phyloP scores from a whole-genome alignment of 2,888 invertebrate species.

The Xestia xanthographa region DNA sequence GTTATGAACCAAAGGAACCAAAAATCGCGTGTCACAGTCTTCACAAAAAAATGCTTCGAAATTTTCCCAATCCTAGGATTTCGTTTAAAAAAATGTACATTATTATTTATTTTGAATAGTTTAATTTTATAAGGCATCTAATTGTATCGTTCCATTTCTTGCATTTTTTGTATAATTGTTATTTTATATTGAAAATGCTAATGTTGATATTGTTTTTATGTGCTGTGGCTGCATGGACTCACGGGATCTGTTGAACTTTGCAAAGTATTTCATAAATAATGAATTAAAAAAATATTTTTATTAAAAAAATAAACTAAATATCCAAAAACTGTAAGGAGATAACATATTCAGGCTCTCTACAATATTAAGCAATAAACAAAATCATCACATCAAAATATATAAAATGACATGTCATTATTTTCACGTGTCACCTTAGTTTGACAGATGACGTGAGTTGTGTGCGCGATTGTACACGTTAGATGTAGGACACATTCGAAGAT shows the following conservation, averaged over 20 bases:
- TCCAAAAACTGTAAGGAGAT: background rate
- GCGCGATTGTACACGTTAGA: constrained; percentile 71
- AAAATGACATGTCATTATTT: constrained; percentile 32
- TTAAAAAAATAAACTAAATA: background rate
- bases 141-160: constrained; percentile 88
- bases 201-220: constrained; percentile 85
- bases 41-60: constrained; percentile 41
- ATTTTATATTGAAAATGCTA: constrained; percentile 84
- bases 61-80: constrained; percentile 86
- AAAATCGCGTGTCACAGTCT: constrained; percentile 21
- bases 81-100: constrained; percentile 81
- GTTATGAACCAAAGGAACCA: constrained; percentile 7
- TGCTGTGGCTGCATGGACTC: constrained; percentile 57
- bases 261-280: constrained; percentile 3
- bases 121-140: constrained; percentile 74
- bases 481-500: constrained; percentile 72
- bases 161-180: constrained; percentile 89
- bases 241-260: constrained; percentile 61
- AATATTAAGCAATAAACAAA: constrained; percentile 21
- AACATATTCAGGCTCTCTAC: background rate
- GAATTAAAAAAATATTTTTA: background rate
- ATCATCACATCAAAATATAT: background rate
- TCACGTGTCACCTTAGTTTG: constrained; percentile 52
- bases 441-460: constrained; percentile 69
- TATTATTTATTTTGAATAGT: constrained; percentile 84